Conservation (phyloP, 2,888 invertebrate genomes). For the Callosobruchus maculatus region DNA sequence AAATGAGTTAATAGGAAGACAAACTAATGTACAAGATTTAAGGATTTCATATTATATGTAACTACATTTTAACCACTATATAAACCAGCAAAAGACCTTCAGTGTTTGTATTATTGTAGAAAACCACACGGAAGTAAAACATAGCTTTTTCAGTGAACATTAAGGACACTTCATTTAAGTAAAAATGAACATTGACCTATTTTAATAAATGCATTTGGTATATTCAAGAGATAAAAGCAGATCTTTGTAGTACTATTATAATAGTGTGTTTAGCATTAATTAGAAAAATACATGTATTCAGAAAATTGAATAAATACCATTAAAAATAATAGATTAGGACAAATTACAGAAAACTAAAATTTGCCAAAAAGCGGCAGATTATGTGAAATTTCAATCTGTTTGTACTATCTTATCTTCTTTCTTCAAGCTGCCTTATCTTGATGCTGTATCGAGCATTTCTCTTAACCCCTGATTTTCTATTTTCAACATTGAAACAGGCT, state of each 20-base stretch:
- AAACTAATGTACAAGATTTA: too few relatives aligned
- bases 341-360: background rate
- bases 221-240: background rate
- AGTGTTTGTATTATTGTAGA: background rate
- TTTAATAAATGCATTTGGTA: background rate
- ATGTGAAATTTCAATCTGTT: slow-evolving; percentile 54
- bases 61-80: background rate
- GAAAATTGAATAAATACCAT: background rate
- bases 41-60: too few relatives aligned
- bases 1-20: too few relatives aligned
- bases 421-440: slow-evolving; percentile 66
- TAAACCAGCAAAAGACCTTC: background rate
- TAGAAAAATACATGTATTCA: background rate
- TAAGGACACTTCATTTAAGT: background rate
- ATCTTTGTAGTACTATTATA: background rate
- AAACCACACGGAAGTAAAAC: background rate
- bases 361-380: background rate
- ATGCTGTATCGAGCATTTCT: slow-evolving; percentile 79
- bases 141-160: background rate
- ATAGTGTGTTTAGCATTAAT: background rate
- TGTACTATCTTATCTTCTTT: slow-evolving; percentile 74
- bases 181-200: background rate
- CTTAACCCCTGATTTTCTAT: slow-evolving; percentile 87
- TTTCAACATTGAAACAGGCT: slow-evolving; percentile 73
- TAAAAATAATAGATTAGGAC: background rate